Conservation (phyloP, 2,888 invertebrate species). For the Volucella zonaria region DNA sequence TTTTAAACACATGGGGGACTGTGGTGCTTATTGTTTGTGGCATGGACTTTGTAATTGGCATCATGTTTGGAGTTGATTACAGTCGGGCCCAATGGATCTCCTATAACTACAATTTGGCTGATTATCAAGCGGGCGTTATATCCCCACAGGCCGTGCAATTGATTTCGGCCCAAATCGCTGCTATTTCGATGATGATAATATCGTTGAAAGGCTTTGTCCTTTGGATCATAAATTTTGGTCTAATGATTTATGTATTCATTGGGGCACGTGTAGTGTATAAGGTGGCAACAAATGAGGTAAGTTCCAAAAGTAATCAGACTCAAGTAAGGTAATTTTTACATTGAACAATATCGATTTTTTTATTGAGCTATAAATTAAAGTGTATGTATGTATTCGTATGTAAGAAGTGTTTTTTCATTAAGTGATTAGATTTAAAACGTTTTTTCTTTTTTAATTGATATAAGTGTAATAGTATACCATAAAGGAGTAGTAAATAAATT, state of each 20-base stretch:
- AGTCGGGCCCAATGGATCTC: constrained; percentile 77
- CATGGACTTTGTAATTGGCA: constrained; percentile 80
- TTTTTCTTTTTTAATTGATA: neutral
- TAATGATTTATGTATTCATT: constrained; percentile 78
- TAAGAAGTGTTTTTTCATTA: neutral
- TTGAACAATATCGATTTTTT: too few species aligned
- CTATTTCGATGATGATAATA: constrained; percentile 81
- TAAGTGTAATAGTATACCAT: too few species aligned
- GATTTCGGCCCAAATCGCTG: constrained; percentile 78
- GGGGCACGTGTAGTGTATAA: constrained; percentile 72
- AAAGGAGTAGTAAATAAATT: too few species aligned
- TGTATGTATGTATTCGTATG: too few species aligned
- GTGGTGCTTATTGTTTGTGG: constrained; percentile 77
- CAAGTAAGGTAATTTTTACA: too few species aligned
- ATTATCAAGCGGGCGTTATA: constrained; percentile 72
- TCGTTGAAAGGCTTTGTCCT: constrained; percentile 82
- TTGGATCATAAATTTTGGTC: constrained; percentile 81
- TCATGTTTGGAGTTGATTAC: constrained; percentile 81
- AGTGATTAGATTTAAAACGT: neutral
- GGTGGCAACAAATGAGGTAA: constrained; percentile 47
- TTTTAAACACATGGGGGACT: constrained; percentile 79
- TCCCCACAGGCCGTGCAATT: constrained; percentile 76
- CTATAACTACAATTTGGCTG: constrained; percentile 74
- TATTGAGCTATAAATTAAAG: neutral
- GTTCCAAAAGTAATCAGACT: neutral